A percentile compares a stretch with the other conserved stretches of the same genome.
Conservation (phyloP, 2,797 vertebrate genomes). For the Falco columbarius region DNA sequence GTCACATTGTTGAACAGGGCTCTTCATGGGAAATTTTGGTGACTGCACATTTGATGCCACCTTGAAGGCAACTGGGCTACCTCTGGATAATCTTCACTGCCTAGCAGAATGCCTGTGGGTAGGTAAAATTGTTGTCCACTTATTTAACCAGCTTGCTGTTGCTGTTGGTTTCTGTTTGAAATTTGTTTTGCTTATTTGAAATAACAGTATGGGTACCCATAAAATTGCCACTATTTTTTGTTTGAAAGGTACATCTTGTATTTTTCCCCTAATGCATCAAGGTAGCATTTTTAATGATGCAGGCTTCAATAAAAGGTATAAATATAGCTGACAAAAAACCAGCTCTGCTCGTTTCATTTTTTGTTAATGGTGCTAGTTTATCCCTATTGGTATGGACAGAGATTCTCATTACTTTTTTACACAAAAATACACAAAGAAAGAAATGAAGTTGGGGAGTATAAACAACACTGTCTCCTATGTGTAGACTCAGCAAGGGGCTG, state of each 20-base stretch:
- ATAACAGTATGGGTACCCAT: not conserved
- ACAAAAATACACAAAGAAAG: not conserved
- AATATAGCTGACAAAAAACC: not conserved
- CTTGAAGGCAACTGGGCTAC: not conserved
- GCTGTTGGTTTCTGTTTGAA: not conserved
- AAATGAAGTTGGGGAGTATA: not conserved
- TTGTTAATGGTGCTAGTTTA: not conserved
- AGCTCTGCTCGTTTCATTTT: not conserved
- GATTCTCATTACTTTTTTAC: not conserved
- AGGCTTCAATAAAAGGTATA: not conserved
- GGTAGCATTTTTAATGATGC: not conserved
- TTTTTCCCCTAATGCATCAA: not conserved
- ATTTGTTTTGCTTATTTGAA: not conserved
- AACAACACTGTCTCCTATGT: rapidly evolving
- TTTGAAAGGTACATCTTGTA: not conserved
- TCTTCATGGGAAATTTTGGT: not conserved
- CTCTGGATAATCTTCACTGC: not conserved
- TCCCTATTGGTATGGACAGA: not conserved
- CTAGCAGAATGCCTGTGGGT: not conserved
- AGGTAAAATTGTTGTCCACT: not conserved
- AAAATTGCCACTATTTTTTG: not conserved
- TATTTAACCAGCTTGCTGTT: not conserved
- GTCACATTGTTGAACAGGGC: not conserved
- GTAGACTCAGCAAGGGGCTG: not conserved
- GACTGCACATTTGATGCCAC: too few species aligned